These are phyloP conservation scores for Onychomys arenicola DNA, from an alignment of 2,797 vertebrate species.

Conservation along the genomic window DNA sequence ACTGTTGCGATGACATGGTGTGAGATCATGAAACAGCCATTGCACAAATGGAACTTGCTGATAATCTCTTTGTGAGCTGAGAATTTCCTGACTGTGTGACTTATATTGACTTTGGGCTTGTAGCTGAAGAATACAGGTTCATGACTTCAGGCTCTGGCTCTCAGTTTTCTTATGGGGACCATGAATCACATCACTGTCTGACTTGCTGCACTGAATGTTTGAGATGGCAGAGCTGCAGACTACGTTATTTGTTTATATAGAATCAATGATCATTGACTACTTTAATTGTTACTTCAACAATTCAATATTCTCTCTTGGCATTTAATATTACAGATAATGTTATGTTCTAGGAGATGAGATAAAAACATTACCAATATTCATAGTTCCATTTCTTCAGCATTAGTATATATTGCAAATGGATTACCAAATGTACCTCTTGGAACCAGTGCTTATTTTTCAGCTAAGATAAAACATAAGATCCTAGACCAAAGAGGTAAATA, in stretches of 20 bases:
- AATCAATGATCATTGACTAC: not conserved
- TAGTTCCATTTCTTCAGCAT: not conserved
- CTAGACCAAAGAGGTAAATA: not conserved
- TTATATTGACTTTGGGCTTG: not conserved
- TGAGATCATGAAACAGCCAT: not conserved
- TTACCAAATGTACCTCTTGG: not conserved
- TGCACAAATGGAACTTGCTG: not conserved
- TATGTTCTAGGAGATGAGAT: slow-evolving; percentile 16
- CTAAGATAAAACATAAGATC: not conserved
- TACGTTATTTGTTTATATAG: not conserved
- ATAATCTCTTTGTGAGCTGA: not conserved
- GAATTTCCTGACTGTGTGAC: not conserved
- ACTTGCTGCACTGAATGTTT: not conserved
- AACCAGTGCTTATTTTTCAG: not conserved
- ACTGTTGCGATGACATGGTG: not conserved
- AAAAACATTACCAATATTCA: not conserved
- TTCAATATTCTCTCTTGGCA: not conserved
- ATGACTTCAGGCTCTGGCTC: not conserved
- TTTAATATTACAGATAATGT: not conserved
- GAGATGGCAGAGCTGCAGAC: not conserved
- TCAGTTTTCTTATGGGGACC: not conserved
- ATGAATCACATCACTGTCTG: too few species aligned
- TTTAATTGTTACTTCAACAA: slow-evolving; percentile 21
- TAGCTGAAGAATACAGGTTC: not conserved
- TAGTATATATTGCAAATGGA: not conserved